Percentiles rank a stretch among this genome's conserved stretches.
These are phyloP conservation scores for Drosophila stalkeri DNA, from an alignment of 2,888 invertebrate genomes.

Conservation along the genomic window DNA sequence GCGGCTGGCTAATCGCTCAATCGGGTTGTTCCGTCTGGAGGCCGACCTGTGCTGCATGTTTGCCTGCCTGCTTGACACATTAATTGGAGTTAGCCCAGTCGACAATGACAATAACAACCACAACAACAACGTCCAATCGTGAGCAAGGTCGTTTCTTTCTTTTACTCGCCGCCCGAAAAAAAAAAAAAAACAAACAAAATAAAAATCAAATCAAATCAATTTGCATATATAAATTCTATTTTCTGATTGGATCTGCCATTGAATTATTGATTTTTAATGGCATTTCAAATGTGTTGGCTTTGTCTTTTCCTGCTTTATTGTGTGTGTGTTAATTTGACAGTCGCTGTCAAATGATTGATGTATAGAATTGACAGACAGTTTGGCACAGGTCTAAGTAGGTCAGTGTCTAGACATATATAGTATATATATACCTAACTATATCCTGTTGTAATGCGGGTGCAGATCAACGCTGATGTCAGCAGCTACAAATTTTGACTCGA, in stretches of 20 bases:
- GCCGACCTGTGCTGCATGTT: conserved; percentile 34
- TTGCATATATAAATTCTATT: conserved; percentile 72
- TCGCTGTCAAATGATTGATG: conserved; percentile 61
- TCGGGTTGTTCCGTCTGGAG: conserved; percentile 30
- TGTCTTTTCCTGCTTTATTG: conserved; percentile 36
- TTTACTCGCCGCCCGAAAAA: conserved; percentile 23
- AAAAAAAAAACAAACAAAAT: conserved; percentile 17
- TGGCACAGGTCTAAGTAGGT: conserved; percentile 32
- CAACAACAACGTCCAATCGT: conserved; percentile 20
- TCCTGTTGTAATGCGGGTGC: conserved; percentile 33
- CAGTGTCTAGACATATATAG: conserved; percentile 43
- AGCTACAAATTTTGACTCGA: conserved; percentile 3
- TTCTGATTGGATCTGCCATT: conserved; percentile 72
- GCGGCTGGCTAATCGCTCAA: conserved; percentile 56
- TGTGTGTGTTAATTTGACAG: conserved; percentile 63
- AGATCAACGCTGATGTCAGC: conserved; percentile 15
- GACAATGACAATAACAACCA: conserved; percentile 13
- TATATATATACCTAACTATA: not conserved
- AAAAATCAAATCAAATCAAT: conserved; percentile 34
- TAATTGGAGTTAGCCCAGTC: conserved; percentile 59
- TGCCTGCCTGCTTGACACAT: conserved; percentile 56
- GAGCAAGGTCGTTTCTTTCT: conserved; percentile 64
- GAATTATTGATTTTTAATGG: conserved; percentile 71
- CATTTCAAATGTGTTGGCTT: conserved; percentile 32
- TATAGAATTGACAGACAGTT: conserved; percentile 34